phyloP scores from a whole-genome alignment of 2,797 vertebrate species.

The Margarornis squamiger region DNA sequence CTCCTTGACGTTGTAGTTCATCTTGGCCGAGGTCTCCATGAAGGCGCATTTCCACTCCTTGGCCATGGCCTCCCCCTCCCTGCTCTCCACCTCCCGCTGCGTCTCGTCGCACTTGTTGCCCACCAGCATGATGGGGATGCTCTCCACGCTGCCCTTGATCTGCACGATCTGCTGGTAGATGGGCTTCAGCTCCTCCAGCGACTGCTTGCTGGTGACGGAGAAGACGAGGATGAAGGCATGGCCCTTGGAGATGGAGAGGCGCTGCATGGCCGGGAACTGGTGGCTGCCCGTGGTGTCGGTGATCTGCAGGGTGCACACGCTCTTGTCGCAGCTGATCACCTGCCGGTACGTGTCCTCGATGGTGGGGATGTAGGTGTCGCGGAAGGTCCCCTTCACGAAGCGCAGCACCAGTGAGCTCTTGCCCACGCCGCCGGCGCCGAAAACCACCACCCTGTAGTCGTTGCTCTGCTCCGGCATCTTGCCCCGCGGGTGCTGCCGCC shows the following conservation, averaged over 20 bases:
- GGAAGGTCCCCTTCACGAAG: slow-evolving; percentile 95
- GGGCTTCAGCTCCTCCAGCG: slow-evolving; percentile 93
- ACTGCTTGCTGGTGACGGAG: slow-evolving; percentile 93
- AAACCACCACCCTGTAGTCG: slow-evolving; percentile 96
- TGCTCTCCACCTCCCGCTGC: slow-evolving; percentile 90
- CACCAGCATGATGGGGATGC: slow-evolving; percentile 96
- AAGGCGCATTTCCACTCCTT: slow-evolving; percentile 96
- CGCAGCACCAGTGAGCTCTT: slow-evolving; percentile 97
- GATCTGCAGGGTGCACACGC: slow-evolving; percentile 95
- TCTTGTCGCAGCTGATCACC: slow-evolving; percentile 98
- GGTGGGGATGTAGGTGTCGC: slow-evolving; percentile 96
- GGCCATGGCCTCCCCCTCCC: slow-evolving; percentile 91
- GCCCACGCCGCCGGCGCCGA: slow-evolving; percentile 92
- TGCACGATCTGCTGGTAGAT: slow-evolving; percentile 94
- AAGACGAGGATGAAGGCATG: slow-evolving; percentile 96
- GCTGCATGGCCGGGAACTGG: slow-evolving; percentile 97
- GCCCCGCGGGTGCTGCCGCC: not conserved
- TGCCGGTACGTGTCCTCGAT: slow-evolving; percentile 97
- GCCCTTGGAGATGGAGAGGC: slow-evolving; percentile 95
- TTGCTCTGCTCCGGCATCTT: slow-evolving; percentile 97
- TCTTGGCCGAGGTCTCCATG: slow-evolving; percentile 98
- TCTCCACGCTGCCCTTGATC: slow-evolving; percentile 93
- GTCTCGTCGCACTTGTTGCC: slow-evolving; percentile 98
- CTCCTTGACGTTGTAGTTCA: slow-evolving; percentile 97
- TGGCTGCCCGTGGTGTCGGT: slow-evolving; percentile 96